A percentile compares a stretch with the other conserved stretches of the same genome.
phyloP scores from a whole-genome alignment of 1,140 invertebrate genomes.

The Listronotus oregonensis region DNA sequence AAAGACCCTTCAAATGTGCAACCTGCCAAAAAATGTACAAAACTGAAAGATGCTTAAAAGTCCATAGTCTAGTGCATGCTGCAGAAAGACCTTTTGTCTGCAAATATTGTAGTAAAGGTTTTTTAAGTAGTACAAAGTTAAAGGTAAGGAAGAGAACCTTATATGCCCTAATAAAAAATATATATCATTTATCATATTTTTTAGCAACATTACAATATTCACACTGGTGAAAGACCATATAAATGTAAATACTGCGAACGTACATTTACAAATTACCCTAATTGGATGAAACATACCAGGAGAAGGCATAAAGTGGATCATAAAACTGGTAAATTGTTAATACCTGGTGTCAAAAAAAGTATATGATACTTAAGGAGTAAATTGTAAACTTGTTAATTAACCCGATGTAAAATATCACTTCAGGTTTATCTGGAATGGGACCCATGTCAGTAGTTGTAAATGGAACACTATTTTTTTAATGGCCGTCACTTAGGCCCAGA shows the following conservation, averaged over 20 bases:
- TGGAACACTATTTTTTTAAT: too few relatives aligned
- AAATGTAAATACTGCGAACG: constrained; percentile 63
- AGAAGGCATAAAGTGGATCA: constrained; percentile 62
- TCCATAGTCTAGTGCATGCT: constrained; percentile 67
- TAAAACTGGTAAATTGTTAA: constrained; percentile 58
- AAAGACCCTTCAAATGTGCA: constrained; percentile 52
- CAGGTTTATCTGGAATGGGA: too few relatives aligned
- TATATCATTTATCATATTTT: neutral
- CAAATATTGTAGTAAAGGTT: constrained; percentile 63
- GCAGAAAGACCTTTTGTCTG: constrained; percentile 58
- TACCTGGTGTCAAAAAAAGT: too few relatives aligned
- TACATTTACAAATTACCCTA: constrained; percentile 63
- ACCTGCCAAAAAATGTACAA: constrained; percentile 52
- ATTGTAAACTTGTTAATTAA: too few relatives aligned
- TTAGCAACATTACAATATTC: constrained; percentile 62
- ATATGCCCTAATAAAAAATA: too few relatives aligned
- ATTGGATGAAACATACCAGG: constrained; percentile 63
- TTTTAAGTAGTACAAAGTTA: constrained; percentile 64
- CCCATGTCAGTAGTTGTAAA: too few relatives aligned
- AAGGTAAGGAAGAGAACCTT: constrained; percentile 14
- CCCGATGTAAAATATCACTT: too few relatives aligned
- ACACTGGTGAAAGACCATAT: constrained; percentile 61
- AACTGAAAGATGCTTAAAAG: constrained; percentile 53
- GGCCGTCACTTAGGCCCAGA: too few relatives aligned
- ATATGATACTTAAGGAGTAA: too few relatives aligned